These are phyloP conservation scores for Physella acuta DNA, from an alignment of 1,140 invertebrate species.

Conservation along the genomic window DNA sequence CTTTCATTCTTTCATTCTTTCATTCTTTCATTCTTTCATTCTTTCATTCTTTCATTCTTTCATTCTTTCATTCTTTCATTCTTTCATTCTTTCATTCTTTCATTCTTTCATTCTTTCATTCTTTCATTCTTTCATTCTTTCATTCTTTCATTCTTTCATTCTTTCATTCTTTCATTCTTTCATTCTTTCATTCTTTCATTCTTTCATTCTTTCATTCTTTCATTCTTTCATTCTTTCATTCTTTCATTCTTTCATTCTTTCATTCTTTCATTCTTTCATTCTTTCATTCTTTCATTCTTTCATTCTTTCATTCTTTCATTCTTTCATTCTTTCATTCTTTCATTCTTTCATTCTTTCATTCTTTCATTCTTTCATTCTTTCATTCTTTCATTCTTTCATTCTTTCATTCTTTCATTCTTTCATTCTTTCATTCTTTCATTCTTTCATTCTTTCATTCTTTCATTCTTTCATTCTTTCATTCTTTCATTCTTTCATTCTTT, in stretches of 20 bases:
- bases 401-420: too few species aligned
- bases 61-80: neutral
- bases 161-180: constrained; percentile 17
- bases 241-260: neutral
- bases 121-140: neutral
- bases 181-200: constrained; percentile 7
- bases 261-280: neutral
- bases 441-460: too few species aligned
- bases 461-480: too few species aligned
- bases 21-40: neutral
- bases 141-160: neutral
- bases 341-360: neutral
- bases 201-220: constrained; percentile 18
- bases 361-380: too few species aligned
- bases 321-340: neutral
- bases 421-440: too few species aligned
- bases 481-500: too few species aligned
- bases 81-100: neutral
- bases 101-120: neutral
- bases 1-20: neutral
- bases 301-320: neutral
- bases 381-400: too few species aligned
- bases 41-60: neutral
- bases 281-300: neutral
- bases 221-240: neutral